A percentile compares a stretch with the other conserved stretches of the same genome.
Evolutionary conservation across 2,113 vertebrate genomes (phyloP).

Genomic region (Malurus melanocephalus): DNA sequence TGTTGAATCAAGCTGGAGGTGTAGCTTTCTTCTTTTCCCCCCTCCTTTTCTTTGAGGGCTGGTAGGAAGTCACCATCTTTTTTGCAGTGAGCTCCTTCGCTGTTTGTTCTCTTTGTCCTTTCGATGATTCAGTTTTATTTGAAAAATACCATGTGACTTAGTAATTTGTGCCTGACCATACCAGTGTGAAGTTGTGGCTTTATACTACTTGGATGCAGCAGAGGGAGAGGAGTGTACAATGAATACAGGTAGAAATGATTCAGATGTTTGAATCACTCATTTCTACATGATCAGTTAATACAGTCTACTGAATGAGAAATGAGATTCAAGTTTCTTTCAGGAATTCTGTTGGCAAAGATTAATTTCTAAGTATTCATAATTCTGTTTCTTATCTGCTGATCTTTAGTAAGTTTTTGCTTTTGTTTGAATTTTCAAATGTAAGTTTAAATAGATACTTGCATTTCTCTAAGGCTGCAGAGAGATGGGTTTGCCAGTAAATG

Average conservation of each 20-base stretch:
- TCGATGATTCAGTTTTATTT: constrained; percentile 55
- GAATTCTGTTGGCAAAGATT: neutral
- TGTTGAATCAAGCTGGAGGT: neutral
- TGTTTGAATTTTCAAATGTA: neutral
- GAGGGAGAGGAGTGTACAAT: neutral
- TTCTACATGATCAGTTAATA: constrained; percentile 16
- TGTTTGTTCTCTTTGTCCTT: constrained; percentile 55
- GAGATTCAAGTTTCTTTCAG: neutral
- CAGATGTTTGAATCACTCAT: constrained; percentile 17
- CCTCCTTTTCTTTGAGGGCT: neutral
- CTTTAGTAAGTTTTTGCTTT: neutral
- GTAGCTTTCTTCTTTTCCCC: neutral
- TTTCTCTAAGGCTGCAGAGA: neutral
- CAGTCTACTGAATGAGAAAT: neutral
- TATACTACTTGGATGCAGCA: constrained; percentile 13
- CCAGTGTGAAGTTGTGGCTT: constrained; percentile 15
- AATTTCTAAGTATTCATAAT: neutral
- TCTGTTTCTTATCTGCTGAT: neutral
- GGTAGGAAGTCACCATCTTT: constrained; percentile 4
- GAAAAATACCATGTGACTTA: constrained; percentile 52
- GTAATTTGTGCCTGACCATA: constrained; percentile 39
- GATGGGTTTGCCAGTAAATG: neutral
- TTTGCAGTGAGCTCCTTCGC: neutral
- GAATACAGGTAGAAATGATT: constrained; percentile 37
- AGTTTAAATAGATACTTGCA: neutral